Conservation (phyloP, 2,113 vertebrate genomes). For the Pygoscelis adeliae region DNA sequence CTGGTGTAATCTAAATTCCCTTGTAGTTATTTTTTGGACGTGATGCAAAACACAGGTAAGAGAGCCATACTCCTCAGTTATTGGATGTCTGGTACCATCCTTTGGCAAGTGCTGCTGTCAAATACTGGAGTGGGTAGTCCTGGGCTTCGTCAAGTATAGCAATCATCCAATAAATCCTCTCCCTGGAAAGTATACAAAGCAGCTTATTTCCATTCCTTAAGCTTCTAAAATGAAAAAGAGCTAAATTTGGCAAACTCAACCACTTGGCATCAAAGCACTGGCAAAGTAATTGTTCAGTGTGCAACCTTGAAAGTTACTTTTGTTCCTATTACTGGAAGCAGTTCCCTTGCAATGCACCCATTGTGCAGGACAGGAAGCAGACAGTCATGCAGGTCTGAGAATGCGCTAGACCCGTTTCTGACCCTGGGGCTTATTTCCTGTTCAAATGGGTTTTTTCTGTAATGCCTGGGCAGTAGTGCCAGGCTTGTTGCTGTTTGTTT, state of each 20-base stretch:
- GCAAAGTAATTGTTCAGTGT: slow-evolving; percentile 53
- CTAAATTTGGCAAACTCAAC: slow-evolving; percentile 37
- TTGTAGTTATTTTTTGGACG: not conserved
- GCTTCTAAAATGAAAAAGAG: slow-evolving; percentile 54
- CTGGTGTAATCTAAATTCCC: slow-evolving; percentile 24
- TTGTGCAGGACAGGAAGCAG: slow-evolving; percentile 61
- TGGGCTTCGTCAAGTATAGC: slow-evolving; percentile 1
- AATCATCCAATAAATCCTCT: slow-evolving; percentile 36
- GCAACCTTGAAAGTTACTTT: slow-evolving; percentile 63
- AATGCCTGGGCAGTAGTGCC: slow-evolving; percentile 11
- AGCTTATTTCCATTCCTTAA: slow-evolving; percentile 59
- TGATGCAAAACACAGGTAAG: not conserved
- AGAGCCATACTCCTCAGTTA: not conserved
- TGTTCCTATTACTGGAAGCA: slow-evolving; percentile 48
- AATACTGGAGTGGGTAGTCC: slow-evolving; percentile 5
- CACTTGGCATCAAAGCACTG: slow-evolving; percentile 55
- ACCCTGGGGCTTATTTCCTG: slow-evolving; percentile 43
- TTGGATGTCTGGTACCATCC: slow-evolving; percentile 20
- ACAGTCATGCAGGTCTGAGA: slow-evolving; percentile 39
- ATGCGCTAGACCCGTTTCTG: slow-evolving; percentile 27
- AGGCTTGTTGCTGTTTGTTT: slow-evolving; percentile 41
- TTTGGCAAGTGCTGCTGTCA: slow-evolving; percentile 36
- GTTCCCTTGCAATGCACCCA: slow-evolving; percentile 51
- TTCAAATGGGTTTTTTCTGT: not conserved
- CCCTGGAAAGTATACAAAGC: slow-evolving; percentile 47